Evolutionary conservation across 2,797 vertebrate genomes (phyloP).

Genomic region (Phrynocephalus guinanensis): DNA sequence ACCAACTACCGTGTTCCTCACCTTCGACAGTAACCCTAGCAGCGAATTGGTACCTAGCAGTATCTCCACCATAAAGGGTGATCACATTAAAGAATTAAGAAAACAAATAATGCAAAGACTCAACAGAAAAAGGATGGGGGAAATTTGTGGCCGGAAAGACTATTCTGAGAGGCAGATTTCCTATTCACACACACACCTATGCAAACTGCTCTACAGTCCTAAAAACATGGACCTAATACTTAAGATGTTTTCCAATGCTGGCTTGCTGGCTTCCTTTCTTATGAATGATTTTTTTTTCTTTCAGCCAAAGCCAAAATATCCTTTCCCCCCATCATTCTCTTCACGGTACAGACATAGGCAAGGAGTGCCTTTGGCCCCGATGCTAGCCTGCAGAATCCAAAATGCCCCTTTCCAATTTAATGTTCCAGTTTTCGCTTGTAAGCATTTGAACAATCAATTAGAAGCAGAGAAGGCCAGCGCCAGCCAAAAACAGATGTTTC

Average conservation of each 20-base stretch:
- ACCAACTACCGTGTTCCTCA: background rate
- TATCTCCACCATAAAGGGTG: background rate
- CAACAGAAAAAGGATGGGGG: background rate
- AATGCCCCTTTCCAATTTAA: background rate
- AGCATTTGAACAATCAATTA: background rate
- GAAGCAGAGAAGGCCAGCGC: background rate
- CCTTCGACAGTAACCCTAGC: background rate
- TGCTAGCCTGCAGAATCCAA: background rate
- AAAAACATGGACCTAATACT: background rate
- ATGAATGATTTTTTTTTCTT: background rate
- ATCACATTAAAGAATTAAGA: background rate
- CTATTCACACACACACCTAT: no score
- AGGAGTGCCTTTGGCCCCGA: background rate
- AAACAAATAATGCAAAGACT: background rate
- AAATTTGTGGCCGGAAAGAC: background rate
- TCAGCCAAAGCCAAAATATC: background rate
- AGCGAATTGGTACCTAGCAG: background rate
- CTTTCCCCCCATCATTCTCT: background rate
- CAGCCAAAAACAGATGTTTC: background rate
- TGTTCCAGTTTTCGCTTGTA: background rate
- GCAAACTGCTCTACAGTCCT: background rate
- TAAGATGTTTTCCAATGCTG: background rate
- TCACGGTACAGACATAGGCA: background rate
- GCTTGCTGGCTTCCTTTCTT: background rate
- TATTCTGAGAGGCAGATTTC: no score